These are phyloP conservation scores for Caerostris extrusa DNA, from an alignment of 1,140 invertebrate species.

Conservation along the genomic window DNA sequence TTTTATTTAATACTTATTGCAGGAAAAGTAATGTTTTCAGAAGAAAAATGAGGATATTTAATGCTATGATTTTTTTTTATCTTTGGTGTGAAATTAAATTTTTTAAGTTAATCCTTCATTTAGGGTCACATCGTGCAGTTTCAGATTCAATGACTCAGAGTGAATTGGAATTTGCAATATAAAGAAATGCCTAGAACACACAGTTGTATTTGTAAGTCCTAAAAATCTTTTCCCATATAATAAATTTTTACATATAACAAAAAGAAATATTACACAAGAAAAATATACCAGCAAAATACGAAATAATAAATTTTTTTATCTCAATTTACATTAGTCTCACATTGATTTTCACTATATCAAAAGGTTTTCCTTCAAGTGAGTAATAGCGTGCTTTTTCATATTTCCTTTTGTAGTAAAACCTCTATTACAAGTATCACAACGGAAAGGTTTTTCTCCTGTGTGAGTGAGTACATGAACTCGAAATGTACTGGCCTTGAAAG, in stretches of 20 bases:
- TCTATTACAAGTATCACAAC: neutral
- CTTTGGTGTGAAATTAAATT: too few species aligned
- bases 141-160: too few species aligned
- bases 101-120: too few species aligned
- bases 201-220: too few species aligned
- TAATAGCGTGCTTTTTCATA: neutral
- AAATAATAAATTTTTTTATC: neutral
- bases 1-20: too few species aligned
- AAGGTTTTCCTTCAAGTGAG: neutral
- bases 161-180: too few species aligned
- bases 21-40: too few species aligned
- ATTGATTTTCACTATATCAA: neutral
- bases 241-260: neutral
- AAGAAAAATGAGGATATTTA: too few species aligned
- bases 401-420: conserved; percentile 56
- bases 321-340: neutral
- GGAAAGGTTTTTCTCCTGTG: conserved; percentile 50
- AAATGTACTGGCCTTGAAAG: neutral
- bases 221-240: too few species aligned
- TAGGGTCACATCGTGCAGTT: too few species aligned
- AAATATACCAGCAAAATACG: neutral
- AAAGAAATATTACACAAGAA: neutral
- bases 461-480: conserved; percentile 36
- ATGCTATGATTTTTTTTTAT: too few species aligned
- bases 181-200: too few species aligned